phyloP scores from a whole-genome alignment of 2,113 vertebrate species.

The Ptychochromis oligacanthus region DNA sequence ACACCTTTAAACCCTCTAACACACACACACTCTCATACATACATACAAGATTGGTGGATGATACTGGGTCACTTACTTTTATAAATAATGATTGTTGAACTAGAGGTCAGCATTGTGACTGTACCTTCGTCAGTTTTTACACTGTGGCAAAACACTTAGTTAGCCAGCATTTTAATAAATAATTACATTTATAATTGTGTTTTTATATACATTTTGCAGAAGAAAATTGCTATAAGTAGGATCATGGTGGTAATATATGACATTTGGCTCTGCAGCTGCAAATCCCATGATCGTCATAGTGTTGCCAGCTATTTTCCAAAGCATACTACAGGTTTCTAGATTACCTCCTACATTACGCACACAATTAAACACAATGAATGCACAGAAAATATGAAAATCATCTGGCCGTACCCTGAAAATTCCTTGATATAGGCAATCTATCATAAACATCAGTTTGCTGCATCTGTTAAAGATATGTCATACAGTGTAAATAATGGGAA shows the following conservation, averaged over 20 bases:
- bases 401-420: neutral
- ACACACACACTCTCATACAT: conserved; percentile 5
- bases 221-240: neutral
- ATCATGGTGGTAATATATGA: neutral
- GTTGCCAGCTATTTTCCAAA: neutral
- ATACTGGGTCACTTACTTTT: neutral
- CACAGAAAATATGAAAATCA: neutral
- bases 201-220: neutral
- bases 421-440: neutral
- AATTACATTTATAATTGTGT: neutral
- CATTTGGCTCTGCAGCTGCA: neutral
- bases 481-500: neutral
- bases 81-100: neutral
- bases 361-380: neutral
- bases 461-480: neutral
- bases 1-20: conserved; percentile 50
- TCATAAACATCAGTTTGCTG: conserved; percentile 3
- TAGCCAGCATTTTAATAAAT: neutral
- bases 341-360: neutral
- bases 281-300: neutral
- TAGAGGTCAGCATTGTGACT: neutral
- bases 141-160: neutral
- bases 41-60: neutral
- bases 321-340: neutral
- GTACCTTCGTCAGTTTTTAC: neutral